Evolutionary conservation across 2,113 vertebrate species (phyloP).

Genomic region (Hyaena hyaena): DNA sequence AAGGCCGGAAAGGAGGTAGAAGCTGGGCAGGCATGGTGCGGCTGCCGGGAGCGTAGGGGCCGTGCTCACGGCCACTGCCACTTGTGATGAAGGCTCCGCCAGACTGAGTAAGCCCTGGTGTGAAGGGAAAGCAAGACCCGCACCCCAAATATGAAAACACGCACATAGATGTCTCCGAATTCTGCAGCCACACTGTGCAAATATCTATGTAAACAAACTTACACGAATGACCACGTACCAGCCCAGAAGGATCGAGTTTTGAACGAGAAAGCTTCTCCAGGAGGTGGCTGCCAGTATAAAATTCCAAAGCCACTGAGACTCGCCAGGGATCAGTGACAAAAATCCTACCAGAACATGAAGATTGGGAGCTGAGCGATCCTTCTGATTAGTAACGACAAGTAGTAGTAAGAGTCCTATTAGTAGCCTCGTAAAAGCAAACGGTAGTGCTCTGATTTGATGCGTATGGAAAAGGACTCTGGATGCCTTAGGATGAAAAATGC

Average conservation of each 20-base stretch:
- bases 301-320: not conserved
- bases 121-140: not conserved
- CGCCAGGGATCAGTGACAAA: not conserved
- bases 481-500: not conserved
- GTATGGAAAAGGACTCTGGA: not conserved
- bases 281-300: not conserved
- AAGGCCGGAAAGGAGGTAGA: not conserved
- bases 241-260: not conserved
- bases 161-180: not conserved
- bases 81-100: not conserved
- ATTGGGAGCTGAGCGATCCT: not conserved
- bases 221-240: not conserved
- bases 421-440: too few relatives aligned
- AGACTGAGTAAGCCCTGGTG: not conserved
- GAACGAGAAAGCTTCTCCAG: not conserved
- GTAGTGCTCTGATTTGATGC: not conserved
- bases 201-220: rapidly evolving
- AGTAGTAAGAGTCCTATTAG: too few relatives aligned
- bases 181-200: not conserved
- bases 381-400: not conserved
- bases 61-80: not conserved
- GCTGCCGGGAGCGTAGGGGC: not conserved
- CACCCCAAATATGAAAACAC: not conserved
- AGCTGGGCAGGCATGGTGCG: rapidly evolving
- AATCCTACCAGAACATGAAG: not conserved